Conservation (phyloP, 2,888 invertebrate genomes). For the Drosophila eohydei region DNA sequence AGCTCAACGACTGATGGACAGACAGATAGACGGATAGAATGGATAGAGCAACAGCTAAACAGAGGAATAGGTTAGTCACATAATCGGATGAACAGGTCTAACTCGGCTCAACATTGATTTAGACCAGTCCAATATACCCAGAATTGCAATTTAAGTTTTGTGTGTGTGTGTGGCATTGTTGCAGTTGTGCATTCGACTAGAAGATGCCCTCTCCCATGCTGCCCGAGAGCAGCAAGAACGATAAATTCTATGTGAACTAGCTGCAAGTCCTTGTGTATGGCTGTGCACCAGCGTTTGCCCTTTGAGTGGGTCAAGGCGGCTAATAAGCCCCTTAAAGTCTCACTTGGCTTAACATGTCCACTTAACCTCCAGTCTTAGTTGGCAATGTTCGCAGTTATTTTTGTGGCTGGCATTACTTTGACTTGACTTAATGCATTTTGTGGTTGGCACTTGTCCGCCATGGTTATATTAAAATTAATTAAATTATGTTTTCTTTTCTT, state of each 20-base stretch:
- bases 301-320: conserved; percentile 27
- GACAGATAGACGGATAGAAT: not conserved
- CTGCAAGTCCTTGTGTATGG: conserved; percentile 12
- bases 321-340: conserved; percentile 18
- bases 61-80: not conserved
- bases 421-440: not conserved
- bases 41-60: not conserved
- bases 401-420: not conserved
- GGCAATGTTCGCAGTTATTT: not conserved
- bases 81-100: not conserved
- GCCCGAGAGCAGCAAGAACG: conserved; percentile 3
- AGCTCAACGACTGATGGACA: not conserved
- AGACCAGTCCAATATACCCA: not conserved
- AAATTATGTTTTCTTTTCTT: no score
- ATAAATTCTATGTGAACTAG: conserved; percentile 2
- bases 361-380: conserved; percentile 11
- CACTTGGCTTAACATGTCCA: conserved; percentile 12
- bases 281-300: conserved; percentile 1
- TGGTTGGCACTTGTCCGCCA: conserved; percentile 3
- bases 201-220: conserved; percentile 24
- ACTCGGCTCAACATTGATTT: not conserved
- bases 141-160: not conserved
- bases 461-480: not conserved
- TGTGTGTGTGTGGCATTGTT: conserved; percentile 10
- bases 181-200: conserved; percentile 31